A percentile compares a stretch with the other conserved stretches of the same genome.
These are phyloP conservation scores for Perca flavescens DNA, from an alignment of 2,113 vertebrate genomes.

Conservation along the genomic window DNA sequence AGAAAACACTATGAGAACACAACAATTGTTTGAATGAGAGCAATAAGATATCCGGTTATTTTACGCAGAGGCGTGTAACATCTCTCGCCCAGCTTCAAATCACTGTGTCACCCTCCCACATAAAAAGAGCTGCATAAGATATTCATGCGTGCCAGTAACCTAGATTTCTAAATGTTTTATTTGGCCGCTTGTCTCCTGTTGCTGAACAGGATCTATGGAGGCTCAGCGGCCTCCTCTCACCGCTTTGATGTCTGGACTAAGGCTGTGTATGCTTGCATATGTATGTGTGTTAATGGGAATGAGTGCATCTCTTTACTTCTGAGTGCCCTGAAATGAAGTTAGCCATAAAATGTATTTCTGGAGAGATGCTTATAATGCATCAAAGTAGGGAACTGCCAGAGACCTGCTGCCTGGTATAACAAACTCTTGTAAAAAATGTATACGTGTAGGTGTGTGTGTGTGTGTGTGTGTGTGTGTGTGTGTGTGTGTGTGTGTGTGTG, in stretches of 20 bases:
- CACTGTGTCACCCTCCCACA: slow-evolving; percentile 71
- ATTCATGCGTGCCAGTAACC: slow-evolving; percentile 77
- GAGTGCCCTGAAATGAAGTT: slow-evolving; percentile 40
- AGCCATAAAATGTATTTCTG: slow-evolving; percentile 40
- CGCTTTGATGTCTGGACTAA: slow-evolving; percentile 68
- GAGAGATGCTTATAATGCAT: slow-evolving; percentile 24
- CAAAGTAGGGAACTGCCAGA: slow-evolving; percentile 58
- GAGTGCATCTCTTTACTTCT: slow-evolving; percentile 44
- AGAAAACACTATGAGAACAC: slow-evolving; percentile 1
- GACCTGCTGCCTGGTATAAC: slow-evolving; percentile 25
- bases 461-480: neutral
- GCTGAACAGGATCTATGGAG: slow-evolving; percentile 40
- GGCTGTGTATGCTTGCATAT: slow-evolving; percentile 25
- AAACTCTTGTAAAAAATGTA: neutral
- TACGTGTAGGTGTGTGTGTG: neutral
- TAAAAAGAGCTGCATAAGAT: slow-evolving; percentile 71
- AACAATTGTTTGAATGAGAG: neutral
- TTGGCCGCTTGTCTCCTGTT: slow-evolving; percentile 65
- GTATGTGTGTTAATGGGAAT: slow-evolving; percentile 36
- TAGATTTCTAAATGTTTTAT: slow-evolving; percentile 77
- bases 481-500: neutral
- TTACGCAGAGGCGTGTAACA: slow-evolving; percentile 52
- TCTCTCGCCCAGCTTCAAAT: slow-evolving; percentile 67
- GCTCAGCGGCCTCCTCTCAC: slow-evolving; percentile 39
- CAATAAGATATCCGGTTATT: slow-evolving; percentile 40